Evolutionary conservation across 2,113 vertebrate genomes (phyloP).

Genomic region (Trematocara variabile): DNA sequence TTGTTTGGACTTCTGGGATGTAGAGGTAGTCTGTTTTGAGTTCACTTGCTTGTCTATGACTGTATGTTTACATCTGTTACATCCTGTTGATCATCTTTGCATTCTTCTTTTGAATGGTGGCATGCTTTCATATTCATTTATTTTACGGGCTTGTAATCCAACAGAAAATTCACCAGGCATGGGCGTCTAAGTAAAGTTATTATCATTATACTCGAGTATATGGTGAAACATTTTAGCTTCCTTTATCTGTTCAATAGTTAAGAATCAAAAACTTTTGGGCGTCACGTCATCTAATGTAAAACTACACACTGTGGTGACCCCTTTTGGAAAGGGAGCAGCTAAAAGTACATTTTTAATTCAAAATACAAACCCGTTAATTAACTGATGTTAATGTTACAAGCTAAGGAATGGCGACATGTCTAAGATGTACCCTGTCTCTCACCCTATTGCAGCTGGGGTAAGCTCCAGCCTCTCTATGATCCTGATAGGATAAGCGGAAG

Average conservation of each 20-base stretch:
- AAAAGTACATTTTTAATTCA: not conserved
- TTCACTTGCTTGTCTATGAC: constrained; percentile 18
- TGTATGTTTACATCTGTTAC: constrained; percentile 39
- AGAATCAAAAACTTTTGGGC: not conserved
- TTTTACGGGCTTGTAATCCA: not conserved
- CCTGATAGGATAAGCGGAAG: not conserved
- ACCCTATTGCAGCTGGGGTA: not conserved
- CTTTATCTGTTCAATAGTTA: not conserved
- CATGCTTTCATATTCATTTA: not conserved
- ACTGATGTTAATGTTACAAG: not conserved
- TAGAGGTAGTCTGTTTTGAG: not conserved
- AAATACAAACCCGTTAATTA: not conserved
- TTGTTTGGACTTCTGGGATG: constrained; percentile 49
- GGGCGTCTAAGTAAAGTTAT: not conserved
- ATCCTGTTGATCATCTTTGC: constrained; percentile 27
- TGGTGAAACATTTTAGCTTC: not conserved
- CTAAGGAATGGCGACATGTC: not conserved
- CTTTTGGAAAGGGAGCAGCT: not conserved
- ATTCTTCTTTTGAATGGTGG: not conserved
- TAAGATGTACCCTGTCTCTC: not conserved
- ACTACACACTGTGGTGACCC: too few species aligned
- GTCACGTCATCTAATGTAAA: too few species aligned
- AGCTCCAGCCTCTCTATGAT: not conserved
- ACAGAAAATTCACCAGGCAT: not conserved
- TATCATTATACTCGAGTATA: not conserved